Evolutionary conservation across 1,140 invertebrate species (phyloP), one percentile per base, ranked within the genome.

Genomic region (Brachionus manjavacas): DNA sequence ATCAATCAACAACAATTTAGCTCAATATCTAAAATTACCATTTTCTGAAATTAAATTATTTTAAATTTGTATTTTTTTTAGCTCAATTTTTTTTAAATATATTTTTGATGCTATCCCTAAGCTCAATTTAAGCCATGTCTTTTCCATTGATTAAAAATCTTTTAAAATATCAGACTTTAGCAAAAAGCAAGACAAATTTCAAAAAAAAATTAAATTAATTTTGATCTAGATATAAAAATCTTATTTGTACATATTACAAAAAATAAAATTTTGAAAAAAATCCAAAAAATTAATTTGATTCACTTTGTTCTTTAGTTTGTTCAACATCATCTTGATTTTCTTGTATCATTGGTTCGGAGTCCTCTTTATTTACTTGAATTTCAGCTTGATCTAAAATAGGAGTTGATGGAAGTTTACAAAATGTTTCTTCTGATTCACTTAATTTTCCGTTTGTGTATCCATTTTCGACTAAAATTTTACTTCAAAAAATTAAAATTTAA

Each of bases 381-480:
- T 72, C 68, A 39, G 35, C n/a, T 43, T 72, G 14, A 39, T 72
- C 41, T n/a, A 72, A 16, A 3, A 20, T 23, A 39, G 68, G 68
- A n/a, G 68, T 72, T 11, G 31, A 14, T 72, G 68, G 68, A 20
- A 41, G 31, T 20, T 72, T 72, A 41, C 4, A 16, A 16, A 41
- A 72, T 16, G 68, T 11, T 20, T 72, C 68, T 72, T 72, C 68
- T n/a, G 35, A 39, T 72, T 72, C 68, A 41, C 35, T 72, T 16
- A 39, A 7, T 41, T 20, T 72, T 11, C 35, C 68, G n/a, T 72
- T 72, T 3, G 31, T 28, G 12, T 31, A 68, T 31, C 35, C 72
- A 76, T 76, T 76, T 49, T 76, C 72, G 2, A 76, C 43, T 20
- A 76, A 35, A 46, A 76, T 49, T 76, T 76, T 76, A 76, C 72